A percentile compares a stretch with the other conserved stretches of the same genome.
Evolutionary conservation across 2,113 vertebrate genomes (phyloP).

Genomic region (Plotosus lineatus): DNA sequence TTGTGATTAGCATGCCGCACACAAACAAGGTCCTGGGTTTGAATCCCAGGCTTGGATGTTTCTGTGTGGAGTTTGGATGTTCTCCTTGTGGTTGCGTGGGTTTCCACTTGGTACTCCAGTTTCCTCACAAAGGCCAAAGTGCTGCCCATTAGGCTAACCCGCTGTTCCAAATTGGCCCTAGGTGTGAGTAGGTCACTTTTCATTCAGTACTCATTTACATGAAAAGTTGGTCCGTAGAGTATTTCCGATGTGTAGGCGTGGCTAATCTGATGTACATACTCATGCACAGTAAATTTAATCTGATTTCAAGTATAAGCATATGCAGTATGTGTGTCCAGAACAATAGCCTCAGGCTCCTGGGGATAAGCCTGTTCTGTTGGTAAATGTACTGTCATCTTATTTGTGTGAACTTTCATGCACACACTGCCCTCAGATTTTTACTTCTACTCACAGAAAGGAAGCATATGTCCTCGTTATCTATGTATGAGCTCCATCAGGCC

Average conservation of each 20-base stretch:
- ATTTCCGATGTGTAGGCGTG: background rate
- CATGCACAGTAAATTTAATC: background rate
- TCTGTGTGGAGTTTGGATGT: too few relatives aligned
- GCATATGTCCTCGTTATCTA: slow-evolving; percentile 30
- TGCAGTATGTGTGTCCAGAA: slow-evolving; percentile 15
- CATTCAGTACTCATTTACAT: background rate
- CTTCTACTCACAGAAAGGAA: background rate
- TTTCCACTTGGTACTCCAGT: too few relatives aligned
- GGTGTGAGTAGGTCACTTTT: too few relatives aligned
- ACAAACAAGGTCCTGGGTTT: too few relatives aligned
- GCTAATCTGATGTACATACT: background rate
- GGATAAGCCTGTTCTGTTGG: background rate
- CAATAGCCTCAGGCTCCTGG: background rate
- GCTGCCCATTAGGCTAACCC: too few relatives aligned
- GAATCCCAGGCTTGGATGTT: too few relatives aligned
- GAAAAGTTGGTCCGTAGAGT: background rate
- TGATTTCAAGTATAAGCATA: background rate
- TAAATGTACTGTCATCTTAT: slow-evolving; percentile 10
- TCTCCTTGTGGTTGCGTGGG: too few relatives aligned
- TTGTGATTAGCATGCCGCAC: background rate
- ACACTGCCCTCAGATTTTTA: slow-evolving; percentile 1
- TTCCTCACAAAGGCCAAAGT: too few relatives aligned
- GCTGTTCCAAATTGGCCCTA: too few relatives aligned
- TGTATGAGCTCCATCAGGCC: slow-evolving; percentile 6
- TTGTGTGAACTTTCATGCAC: slow-evolving; percentile 7